Base-by-base conservation (phyloP, 2,113 vertebrate species). In the Mobula birostris region DNA sequence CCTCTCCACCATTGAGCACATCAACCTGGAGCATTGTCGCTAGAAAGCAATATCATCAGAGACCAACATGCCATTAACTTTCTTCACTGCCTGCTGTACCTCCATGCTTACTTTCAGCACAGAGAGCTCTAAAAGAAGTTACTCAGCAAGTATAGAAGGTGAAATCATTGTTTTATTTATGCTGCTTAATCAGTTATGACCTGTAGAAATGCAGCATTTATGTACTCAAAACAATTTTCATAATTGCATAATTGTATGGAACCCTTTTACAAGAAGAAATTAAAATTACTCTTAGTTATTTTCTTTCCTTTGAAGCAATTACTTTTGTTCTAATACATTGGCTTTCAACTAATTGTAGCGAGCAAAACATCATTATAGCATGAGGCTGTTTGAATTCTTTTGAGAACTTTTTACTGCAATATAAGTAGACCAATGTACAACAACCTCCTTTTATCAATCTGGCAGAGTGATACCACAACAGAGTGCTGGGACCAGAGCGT, bases 231-330 rank as follows among this genome's bases (percentile, higher is more conserved):
- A 56, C 91, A 93, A 93, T 74, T 93, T 74, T 93, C n/a, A 76
- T 93, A 93, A 93, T 93, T 93, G 66, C 91, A 74, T 93, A 74
- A 93, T 93, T 93, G 70, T 29, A 74, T 29, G 19, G 66, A 92
- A 5, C 21, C 90, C 70, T 29, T 93, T 74, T 93, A 93, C 56
- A 40, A 48, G 70, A 93, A 93, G 36, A 74, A 74, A 72, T 93
- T 68, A 93, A 74, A 93, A 93, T 93, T 74, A 9, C 76, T 56
- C 21, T 66, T 90, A 29, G 61, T 90, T 93, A 56, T 93, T 93
- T 93, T 76, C 91, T 74, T 74, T 21, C 21, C 40, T 93, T 93
- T 93, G 70, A 93, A 93, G 91, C 70, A 93, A 93, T 93, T 93
- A 93, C 40, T 56, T 93, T 93, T 14, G 27, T n/a, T 90, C 61